A percentile compares a stretch with the other conserved stretches of the same genome.
These are phyloP conservation scores for Lepidothrix coronata DNA, from an alignment of 2,113 vertebrate genomes.

Conservation along the genomic window DNA sequence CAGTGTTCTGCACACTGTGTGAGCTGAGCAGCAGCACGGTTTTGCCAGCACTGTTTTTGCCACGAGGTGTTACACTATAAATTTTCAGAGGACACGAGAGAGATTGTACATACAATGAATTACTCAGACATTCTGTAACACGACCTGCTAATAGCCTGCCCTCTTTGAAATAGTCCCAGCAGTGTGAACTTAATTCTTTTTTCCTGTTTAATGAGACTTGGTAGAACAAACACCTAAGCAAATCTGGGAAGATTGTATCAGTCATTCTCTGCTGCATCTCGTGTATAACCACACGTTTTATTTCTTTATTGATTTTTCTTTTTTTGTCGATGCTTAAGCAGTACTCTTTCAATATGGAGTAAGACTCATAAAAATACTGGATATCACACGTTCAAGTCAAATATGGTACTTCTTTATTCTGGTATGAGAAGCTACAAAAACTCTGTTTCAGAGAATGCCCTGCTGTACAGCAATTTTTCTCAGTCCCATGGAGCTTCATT, in stretches of 20 bases:
- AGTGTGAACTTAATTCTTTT: background rate
- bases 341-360: background rate
- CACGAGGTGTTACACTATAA: background rate
- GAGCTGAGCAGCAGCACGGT: background rate
- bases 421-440: background rate
- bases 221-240: background rate
- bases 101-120: background rate
- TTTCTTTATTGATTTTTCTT: constrained; percentile 28
- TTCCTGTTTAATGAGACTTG: background rate
- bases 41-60: background rate
- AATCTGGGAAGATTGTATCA: background rate
- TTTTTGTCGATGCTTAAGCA: background rate
- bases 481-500: constrained; percentile 52
- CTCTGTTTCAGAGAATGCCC: background rate
- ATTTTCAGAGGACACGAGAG: background rate
- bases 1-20: background rate
- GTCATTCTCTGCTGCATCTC: background rate
- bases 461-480: background rate
- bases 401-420: background rate
- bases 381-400: background rate
- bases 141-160: background rate
- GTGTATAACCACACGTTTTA: background rate
- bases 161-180: background rate
- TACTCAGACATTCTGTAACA: background rate
- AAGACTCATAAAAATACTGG: background rate